Base-by-base conservation (phyloP, 2,113 vertebrate genomes). In the Noturus placidus region DNA sequence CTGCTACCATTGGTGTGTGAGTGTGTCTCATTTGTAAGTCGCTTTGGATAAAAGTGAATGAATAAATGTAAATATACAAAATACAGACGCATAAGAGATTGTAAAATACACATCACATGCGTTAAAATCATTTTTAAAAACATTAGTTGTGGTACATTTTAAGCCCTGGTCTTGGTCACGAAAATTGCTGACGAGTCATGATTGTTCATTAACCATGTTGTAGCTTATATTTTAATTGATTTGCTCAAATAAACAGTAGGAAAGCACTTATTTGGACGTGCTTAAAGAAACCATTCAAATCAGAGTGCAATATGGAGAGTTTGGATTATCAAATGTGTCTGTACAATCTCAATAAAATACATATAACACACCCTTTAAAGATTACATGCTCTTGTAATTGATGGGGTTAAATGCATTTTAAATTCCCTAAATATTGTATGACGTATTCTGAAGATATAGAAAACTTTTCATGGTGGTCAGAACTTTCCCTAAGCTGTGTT, bases 401-500 rank as follows among this genome's bases (percentile, higher is more conserved):
- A 7, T 72, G 3, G 7, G 35, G 22, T 22, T 20, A 35, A 38
- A 72, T 38, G 8, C 33, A 20, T 33, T 72, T 72, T 38, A 20
- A 38, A 72, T 72, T 38, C 0, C 35, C 35, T 20, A 14, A 33
- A 69, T 17, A 69, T 69, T 33, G n/a, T 14, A 69, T 69, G 30
- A 27, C 9, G 25, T 25, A 15, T 5, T 11, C 65, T 30, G 20
- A 6, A 70, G 6, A 46, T 25, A 46, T 42, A 74, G 42, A 52
- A n/a, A n/a, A 52, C 22, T 50, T 27, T 25, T 76, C 20, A 27
- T 52, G 27, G 5, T n/a, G 2, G 13, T 77, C 11, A 50, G 52
- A 52, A 19, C 5, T 90, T 65, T 89, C 83, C 87, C 89, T 56
- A 38, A 82, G 84, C 84, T 72, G 50, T 86, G 92, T 92, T 90